A percentile compares a stretch with the other conserved stretches of the same genome.
These are phyloP conservation scores for Syngnathus floridae DNA, from an alignment of 2,113 vertebrate genomes.

Conservation along the genomic window DNA sequence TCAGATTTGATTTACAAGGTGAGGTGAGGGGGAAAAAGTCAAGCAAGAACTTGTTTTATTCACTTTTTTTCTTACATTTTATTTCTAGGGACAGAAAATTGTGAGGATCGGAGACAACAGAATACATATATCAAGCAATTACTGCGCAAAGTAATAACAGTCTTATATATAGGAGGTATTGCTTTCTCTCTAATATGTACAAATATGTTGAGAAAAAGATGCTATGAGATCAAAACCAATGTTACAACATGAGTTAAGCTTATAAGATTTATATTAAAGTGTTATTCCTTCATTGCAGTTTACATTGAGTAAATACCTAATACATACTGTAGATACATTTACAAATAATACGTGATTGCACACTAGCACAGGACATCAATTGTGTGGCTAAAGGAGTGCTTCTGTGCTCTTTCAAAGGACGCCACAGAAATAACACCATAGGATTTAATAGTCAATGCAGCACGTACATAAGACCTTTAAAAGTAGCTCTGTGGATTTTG, in stretches of 20 bases:
- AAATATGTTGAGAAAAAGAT: neutral
- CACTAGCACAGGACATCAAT: conserved; percentile 5
- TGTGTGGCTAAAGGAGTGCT: conserved; percentile 18
- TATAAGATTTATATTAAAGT: conserved; percentile 1
- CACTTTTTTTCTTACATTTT: neutral
- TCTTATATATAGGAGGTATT: neutral
- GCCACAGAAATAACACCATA: conserved; percentile 9
- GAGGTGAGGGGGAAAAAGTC: neutral
- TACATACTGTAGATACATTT: conserved; percentile 8
- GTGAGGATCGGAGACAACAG: neutral
- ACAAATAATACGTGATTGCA: conserved; percentile 2
- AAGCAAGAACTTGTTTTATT: neutral
- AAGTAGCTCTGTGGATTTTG: neutral
- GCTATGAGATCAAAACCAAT: neutral
- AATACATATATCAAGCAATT: neutral
- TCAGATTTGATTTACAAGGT: neutral
- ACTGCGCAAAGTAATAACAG: neutral
- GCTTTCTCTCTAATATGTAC: neutral
- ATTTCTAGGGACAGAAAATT: neutral
- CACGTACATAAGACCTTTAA: neutral
- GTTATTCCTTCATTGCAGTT: conserved; percentile 4
- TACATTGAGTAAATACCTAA: neutral
- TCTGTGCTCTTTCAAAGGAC: conserved; percentile 10
- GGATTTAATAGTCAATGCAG: conserved; percentile 1
- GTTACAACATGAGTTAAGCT: neutral